phyloP scores from a whole-genome alignment of 2,888 invertebrate species.

The Drosophila planitibia region DNA sequence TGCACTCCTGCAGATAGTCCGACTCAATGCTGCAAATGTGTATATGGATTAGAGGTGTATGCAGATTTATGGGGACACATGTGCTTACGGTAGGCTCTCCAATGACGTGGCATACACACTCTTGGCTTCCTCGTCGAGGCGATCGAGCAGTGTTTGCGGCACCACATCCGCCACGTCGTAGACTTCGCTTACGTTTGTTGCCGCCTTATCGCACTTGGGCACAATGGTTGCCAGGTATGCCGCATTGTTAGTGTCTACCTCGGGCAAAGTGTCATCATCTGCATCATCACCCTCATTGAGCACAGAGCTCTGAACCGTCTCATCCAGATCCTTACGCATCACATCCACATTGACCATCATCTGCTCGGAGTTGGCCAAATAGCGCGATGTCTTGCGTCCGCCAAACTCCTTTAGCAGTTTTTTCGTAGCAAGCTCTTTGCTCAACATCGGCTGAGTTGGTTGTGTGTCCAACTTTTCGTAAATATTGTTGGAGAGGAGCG shows the following conservation, averaged over 20 bases:
- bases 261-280: slow-evolving; percentile 34
- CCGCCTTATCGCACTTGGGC: slow-evolving; percentile 78
- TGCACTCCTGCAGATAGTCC: slow-evolving; percentile 68
- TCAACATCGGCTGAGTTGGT: slow-evolving; percentile 41
- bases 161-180: slow-evolving; percentile 80
- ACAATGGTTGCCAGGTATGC: slow-evolving; percentile 70
- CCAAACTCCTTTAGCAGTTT: slow-evolving; percentile 82
- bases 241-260: slow-evolving; percentile 48
- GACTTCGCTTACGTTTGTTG: slow-evolving; percentile 71
- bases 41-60: background rate
- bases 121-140: slow-evolving; percentile 83
- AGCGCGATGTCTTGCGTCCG: slow-evolving; percentile 78
- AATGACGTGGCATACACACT: slow-evolving; percentile 65
- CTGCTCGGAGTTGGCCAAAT: slow-evolving; percentile 69
- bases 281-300: slow-evolving; percentile 37
- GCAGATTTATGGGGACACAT: background rate
- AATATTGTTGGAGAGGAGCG: slow-evolving; percentile 75
- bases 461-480: slow-evolving; percentile 67
- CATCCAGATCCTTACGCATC: slow-evolving; percentile 79
- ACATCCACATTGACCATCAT: slow-evolving; percentile 82
- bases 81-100: slow-evolving; percentile 81
- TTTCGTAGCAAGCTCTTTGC: slow-evolving; percentile 61
- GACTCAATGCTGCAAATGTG: slow-evolving; percentile 75
- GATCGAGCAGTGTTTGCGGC: slow-evolving; percentile 72
- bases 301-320: slow-evolving; percentile 66